Evolutionary conservation across 1,140 invertebrate species (phyloP), one percentile per base, ranked within the genome.

Genomic region (Diploscapter pachys): DNA sequence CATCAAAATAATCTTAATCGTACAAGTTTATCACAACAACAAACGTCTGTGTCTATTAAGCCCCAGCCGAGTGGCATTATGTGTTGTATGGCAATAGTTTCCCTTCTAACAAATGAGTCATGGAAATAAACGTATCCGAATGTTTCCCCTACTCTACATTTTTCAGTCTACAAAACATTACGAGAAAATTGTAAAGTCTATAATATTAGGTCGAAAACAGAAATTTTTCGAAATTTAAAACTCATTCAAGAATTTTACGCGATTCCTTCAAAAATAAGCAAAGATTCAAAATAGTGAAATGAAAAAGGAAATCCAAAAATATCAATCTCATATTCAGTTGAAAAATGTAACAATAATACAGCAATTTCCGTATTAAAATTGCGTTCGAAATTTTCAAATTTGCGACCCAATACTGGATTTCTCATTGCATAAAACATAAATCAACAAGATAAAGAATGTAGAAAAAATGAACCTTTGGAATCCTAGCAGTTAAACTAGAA

Each of bases 141-240:
- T 31, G 31, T 31, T 31, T 31, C 31, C 31, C 31, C 31, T 31
- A 31, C 31, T 31, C 31, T 31, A 31, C 31, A 31, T 31, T 31
- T 31, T 31, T 31, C 31, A 31, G 31, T 31, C 31, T 31, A 31
- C 31, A 31, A 31, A 31, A 31, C 31, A 31, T 31, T 31, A 31
- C 31, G 31, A 31, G 31, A 31, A 31, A 31, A 31, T 31, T 31
- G 31, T 31, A 31, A 31, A 31, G 31, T 31, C 31, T 31, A 31
- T 31, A 31, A 31, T 31, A 31, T 31, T 31, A 31, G 31, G 31
- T 31, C 31, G 31, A 31, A 31, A 31, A 31, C 31, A 48, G 5
- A 6, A 63, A 63, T 63, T 63, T 59, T 59, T 63, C 62, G n/a
- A 63, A n/a, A 13, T 48, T 63, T 63, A 13, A n/a, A n/a, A 5